Conservation (phyloP, 2,113 vertebrate genomes). For the Callipepla californica region DNA sequence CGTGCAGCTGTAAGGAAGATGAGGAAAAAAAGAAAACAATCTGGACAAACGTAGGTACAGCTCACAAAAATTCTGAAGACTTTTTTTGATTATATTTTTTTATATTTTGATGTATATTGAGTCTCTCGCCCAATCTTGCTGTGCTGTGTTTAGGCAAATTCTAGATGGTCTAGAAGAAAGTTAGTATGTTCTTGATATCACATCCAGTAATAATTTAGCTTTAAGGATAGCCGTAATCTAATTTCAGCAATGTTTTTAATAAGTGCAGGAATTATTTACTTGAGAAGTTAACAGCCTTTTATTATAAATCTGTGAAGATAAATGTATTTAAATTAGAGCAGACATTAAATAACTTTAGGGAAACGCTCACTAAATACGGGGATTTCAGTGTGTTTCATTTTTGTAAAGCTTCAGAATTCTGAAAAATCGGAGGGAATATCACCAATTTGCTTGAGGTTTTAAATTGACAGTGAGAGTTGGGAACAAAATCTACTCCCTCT, state of each 20-base stretch:
- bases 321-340: not conserved
- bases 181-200: not conserved
- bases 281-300: not conserved
- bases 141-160: not conserved
- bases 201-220: not conserved
- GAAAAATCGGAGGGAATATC: not conserved
- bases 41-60: not conserved
- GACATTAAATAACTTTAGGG: not conserved
- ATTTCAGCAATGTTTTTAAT: not conserved
- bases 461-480: not conserved
- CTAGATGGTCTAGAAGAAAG: not conserved
- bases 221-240: not conserved
- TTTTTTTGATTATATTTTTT: too few species aligned
- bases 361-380: not conserved
- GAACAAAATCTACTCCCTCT: not conserved
- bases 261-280: not conserved
- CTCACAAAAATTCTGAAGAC: not conserved
- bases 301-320: not conserved
- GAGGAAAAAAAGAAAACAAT: not conserved
- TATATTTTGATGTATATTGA: not conserved
- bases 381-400: not conserved
- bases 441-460: not conserved
- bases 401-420: not conserved
- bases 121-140: not conserved
- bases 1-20: fast-evolving